Evolutionary conservation across 2,888 invertebrate species (phyloP), one percentile per base, ranked within the genome.

Genomic region (Chironomus riparius): DNA sequence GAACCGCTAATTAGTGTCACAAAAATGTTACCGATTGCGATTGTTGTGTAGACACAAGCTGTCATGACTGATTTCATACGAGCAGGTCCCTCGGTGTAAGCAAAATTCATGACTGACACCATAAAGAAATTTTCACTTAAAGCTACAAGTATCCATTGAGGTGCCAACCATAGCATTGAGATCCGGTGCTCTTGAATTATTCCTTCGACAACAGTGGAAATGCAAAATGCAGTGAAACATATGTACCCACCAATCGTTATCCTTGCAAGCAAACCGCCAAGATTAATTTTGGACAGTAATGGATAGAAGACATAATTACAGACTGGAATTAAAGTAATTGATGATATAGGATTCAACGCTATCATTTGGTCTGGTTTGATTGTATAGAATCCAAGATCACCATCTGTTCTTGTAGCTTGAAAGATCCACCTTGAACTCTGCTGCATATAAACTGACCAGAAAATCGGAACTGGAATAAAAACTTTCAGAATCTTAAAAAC

Each of bases 281-380:
- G 80, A 76, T 86, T 87, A 77, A 91, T 86, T 83, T 91, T 91
- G 1, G 87, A 87, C 74, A 96, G 83, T 0, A 90, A 81, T 0
- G 97, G 97, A 83, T 97, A 97, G 76, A 97, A 86, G 3, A 86
- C 87, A 76, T 89, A 87, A 83, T 93, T 91, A 81, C 93, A 94
- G 0, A 94, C 80, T 0, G 97, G 97, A 80, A 97, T 96, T 79
- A 96, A 91, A 3, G 90, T 73, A 24, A 97, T 85, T 79, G 97
- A 94, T 50, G 96, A 85, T 4, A 95, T 81, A 0, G 97, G 96
- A 85, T 97, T 97, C 2, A 96, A 83, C 77, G 96, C 92, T 87
- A 96, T 96, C 90, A 98, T 91, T 77, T 98, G 98, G 85, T 98
- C 98, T 0, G 98, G 95, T 79, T 95, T 91, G 21, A 95, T 85